Evolutionary conservation across 2,113 vertebrate species (phyloP).

Genomic region (Eubucco bourcierii): DNA sequence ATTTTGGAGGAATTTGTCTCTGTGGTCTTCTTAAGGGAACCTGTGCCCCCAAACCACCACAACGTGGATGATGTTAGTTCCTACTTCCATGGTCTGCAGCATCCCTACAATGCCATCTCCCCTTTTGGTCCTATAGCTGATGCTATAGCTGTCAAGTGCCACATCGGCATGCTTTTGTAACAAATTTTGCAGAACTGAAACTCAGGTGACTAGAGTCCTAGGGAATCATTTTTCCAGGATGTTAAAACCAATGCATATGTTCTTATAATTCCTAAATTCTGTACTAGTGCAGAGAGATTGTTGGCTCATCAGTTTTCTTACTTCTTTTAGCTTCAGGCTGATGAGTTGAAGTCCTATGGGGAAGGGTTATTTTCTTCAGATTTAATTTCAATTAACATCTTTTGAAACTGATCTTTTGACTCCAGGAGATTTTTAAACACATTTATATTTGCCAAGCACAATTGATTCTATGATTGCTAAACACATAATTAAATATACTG

Average conservation of each 20-base stretch:
- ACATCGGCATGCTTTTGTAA: neutral
- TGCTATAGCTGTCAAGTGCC: neutral
- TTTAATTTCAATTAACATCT: constrained; percentile 43
- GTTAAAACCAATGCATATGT: constrained; percentile 31
- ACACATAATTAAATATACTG: constrained; percentile 41
- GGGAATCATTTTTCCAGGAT: constrained; percentile 30
- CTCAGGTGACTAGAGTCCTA: neutral
- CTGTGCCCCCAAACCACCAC: too few species aligned
- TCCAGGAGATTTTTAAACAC: constrained; percentile 29
- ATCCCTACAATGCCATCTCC: neutral
- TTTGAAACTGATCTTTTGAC: constrained; percentile 47
- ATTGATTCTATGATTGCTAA: constrained; percentile 37
- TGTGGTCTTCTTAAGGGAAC: too few species aligned
- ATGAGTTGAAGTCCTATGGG: neutral
- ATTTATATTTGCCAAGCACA: constrained; percentile 45
- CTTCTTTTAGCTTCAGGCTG: neutral
- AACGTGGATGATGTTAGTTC: accelerated
- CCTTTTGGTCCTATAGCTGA: neutral
- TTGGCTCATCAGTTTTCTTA: constrained; percentile 15
- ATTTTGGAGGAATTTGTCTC: too few species aligned
- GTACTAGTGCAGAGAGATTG: neutral
- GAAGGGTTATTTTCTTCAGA: neutral
- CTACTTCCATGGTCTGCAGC: neutral
- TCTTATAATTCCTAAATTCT: constrained; percentile 24
- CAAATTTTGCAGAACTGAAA: neutral